Evolutionary conservation across 53 echinoderm and acorn worm species (phyloP).

Genomic region (Zoroaster sp.): DNA sequence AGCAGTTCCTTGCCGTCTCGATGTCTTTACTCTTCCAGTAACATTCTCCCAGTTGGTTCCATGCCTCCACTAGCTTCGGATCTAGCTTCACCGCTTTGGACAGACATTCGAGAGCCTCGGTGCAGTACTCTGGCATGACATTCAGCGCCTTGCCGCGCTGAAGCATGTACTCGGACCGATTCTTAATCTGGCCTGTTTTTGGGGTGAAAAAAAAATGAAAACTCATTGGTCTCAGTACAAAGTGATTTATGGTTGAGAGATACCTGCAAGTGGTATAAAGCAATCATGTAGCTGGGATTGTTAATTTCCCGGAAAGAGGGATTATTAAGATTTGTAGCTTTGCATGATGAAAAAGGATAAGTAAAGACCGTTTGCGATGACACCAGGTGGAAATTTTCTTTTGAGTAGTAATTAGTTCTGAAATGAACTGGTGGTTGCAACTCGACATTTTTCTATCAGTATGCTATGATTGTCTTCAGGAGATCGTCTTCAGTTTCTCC

Average conservation of each 20-base stretch:
- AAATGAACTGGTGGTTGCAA: too few species aligned
- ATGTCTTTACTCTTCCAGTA: slow-evolving; percentile 99
- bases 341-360: too few species aligned
- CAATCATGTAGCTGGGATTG: too few species aligned
- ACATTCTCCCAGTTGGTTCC: slow-evolving; percentile 97
- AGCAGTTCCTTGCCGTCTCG: slow-evolving; percentile 90
- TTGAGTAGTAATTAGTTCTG: too few species aligned
- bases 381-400: too few species aligned
- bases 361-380: too few species aligned
- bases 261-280: too few species aligned
- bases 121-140: slow-evolving; percentile 82
- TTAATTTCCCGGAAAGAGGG: too few species aligned
- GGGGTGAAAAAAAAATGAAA: background rate
- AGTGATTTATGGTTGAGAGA: background rate
- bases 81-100: slow-evolving; percentile 96
- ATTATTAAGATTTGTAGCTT: too few species aligned
- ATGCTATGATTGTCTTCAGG: too few species aligned
- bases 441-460: too few species aligned
- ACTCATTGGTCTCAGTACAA: background rate
- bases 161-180: slow-evolving; percentile 76
- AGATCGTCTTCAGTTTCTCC: too few species aligned
- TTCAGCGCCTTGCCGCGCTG: slow-evolving; percentile 90
- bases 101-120: slow-evolving; percentile 82
- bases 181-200: slow-evolving; percentile 60
- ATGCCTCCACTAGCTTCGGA: slow-evolving; percentile 95